Base-by-base conservation (phyloP, 1,140 invertebrate species). In the Drosophila melanica region DNA sequence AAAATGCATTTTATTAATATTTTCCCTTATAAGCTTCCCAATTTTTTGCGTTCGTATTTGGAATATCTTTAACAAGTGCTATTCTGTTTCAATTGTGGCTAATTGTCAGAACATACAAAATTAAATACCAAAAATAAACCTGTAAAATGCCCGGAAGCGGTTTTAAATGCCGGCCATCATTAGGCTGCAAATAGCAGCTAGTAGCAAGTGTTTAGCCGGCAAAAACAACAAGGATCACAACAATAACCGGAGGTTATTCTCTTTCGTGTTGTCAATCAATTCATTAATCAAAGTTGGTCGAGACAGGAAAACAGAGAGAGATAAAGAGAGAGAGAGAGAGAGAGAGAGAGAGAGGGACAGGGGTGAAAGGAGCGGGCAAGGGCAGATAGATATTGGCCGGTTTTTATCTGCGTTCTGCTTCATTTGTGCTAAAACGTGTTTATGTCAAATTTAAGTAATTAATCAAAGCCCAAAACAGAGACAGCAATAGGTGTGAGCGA, bases 351-450 rank as follows among this genome's bases (percentile, higher is more conserved):
- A 18, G 51, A 10, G 27, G 10, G 6, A 30, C 2, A 10, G 35
- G 4, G 12, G 10, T 14, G 27, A 20, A 16, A 5, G 6, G 27
- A 27, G 27, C 6, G 27, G 27, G 27, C 27, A 27, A 27, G 27
- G 33, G 9, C 33, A 35, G 33, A 35, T 8, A 33, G 33, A 9
- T 10, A 9, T 9, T 35, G 33, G 27, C 35, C 30, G 11, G 35
- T 57, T 64, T 82, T 78, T 85, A 85, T 85, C 81, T 64, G 54
- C 41, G 74, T 86, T 85, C 78, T 85, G 81, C 77, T 85, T 85
- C 81, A 85, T 75, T 86, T 86, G 78, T 71, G 81, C 68, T 66
- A 63, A 78, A 85, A 86, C 74, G 82, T 86, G 81, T 86, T 86
- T 81, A 71, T 81, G 77, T 86, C 78, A 70, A 81, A 86, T 86